Evolutionary conservation across 2,113 vertebrate species (phyloP).

Genomic region (Aegotheles bennettii): DNA sequence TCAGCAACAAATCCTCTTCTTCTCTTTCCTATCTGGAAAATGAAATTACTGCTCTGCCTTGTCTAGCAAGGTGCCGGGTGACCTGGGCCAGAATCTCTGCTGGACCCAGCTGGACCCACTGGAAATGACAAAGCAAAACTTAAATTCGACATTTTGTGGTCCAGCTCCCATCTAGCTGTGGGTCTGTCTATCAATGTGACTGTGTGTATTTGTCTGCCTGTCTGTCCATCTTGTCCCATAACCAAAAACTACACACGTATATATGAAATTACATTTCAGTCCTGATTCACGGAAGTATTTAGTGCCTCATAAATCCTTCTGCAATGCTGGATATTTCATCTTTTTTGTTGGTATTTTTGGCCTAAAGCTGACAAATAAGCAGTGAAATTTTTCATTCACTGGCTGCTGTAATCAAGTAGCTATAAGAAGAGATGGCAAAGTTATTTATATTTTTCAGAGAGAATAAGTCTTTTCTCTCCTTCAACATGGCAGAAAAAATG

Average conservation of each 20-base stretch:
- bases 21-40: neutral
- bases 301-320: neutral
- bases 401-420: conserved; percentile 11
- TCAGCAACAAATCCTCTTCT: neutral
- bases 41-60: neutral
- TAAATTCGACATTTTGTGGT: neutral
- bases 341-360: neutral
- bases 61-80: neutral
- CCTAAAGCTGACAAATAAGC: neutral
- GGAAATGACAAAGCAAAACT: neutral
- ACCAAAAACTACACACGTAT: neutral
- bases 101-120: neutral
- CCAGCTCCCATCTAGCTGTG: neutral
- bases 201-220: neutral
- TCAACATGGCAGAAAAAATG: neutral
- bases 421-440: neutral
- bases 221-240: neutral
- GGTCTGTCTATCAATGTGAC: neutral
- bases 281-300: neutral
- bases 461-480: conserved; percentile 11
- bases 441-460: conserved; percentile 33
- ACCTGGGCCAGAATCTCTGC: neutral
- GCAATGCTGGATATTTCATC: neutral
- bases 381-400: neutral
- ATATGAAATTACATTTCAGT: neutral